Evolutionary conservation across 2,888 invertebrate species (phyloP), one percentile per base, ranked within the genome.

Genomic region (Drosophila recens): DNA sequence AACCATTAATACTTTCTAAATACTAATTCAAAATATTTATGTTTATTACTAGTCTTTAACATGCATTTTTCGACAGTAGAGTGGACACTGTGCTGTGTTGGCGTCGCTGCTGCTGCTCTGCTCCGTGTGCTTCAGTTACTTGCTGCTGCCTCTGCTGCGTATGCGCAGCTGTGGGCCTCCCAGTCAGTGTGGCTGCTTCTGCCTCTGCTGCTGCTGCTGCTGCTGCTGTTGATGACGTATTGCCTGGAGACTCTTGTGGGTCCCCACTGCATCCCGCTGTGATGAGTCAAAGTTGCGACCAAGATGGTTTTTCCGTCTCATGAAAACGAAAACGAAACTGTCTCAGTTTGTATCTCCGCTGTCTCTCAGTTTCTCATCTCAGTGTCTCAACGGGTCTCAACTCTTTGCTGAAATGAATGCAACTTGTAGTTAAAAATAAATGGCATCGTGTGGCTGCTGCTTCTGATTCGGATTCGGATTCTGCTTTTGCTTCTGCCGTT

Each of bases 291-390:
- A 64, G 59, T 54, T 52, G 58, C 64, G 34, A n/a, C 63, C 48
- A 67, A 62, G 67, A 68, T 63, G 66, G 77, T 63, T 70, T 82
- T 76, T 72, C 71, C 63, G 75, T 74, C 80, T 66, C 66, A 85
- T 76, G 80, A 75, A 89, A 89, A 75, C 52, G 90, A 89, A 87
- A 87, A 72, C 78, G 77, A 86, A 89, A 85, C 67, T 81, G 70
- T 74, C 79, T 80, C 75, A 74, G 57, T 72, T 67, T 68, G 20
- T 63, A 20, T 27, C 36, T 34, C 38, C 15, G 42, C 38, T 43
- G 20, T 23, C 52, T 53, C 36, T 67, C 63, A 40, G 34, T 46
- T 45, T 48, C 38, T 58, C 9, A n/a, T 33, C 36, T 57, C 15
- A 40, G 33, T n/a, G 42, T 58, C 58, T 56, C 56, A 45, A 45